Evolutionary conservation across 2,888 invertebrate species (phyloP), one percentile per base, ranked within the genome.

Genomic region (Melieria picta): DNA sequence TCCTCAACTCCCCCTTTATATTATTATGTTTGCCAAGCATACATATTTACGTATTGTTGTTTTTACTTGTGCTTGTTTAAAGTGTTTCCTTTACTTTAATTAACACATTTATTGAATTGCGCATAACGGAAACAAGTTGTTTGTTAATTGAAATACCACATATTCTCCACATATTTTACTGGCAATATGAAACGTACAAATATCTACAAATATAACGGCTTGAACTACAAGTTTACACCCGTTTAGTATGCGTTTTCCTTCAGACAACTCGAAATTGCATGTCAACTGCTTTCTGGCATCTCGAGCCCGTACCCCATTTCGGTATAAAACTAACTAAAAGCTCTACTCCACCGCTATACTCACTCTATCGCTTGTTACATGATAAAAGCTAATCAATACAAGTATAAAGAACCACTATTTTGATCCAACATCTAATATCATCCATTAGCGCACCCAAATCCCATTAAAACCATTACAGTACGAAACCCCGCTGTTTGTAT

Each of bases 111-210:
- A 30, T 30, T 30, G 11, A 52, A 52, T 13, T 46, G 9, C 10
- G 57, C 16, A 9, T 62, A 69, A 46, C 43, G 13, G 48, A 63
- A 69, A 69, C 62, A 69, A 69, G 69, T 69, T 69, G 69, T 69
- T 69, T 69, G 69, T 69, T 69, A 63, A 52, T 13, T 9, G 1
- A 52, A 52, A 52, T 52, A 52, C 9, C 11, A 52, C 43, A 60
- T 11, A 16, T 30, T 62, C 6, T n/a, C 16, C 9, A 62, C 7
- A 13, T 62, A 65, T 46, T 5, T 45, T 56, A 65, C 55, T 48
- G 5, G 13, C 47, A 42, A 48, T 55, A 45, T n/a, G 46, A 45
- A 30, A 61, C 50, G 11, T 43, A 61, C 45, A 9, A 16, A 65
- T 46, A 65, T 5, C 10, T 13, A n/a, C 52, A 52, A 52, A 52